Conservation (phyloP, 1,140 invertebrate species). For the Stegodyphus dumicola region DNA sequence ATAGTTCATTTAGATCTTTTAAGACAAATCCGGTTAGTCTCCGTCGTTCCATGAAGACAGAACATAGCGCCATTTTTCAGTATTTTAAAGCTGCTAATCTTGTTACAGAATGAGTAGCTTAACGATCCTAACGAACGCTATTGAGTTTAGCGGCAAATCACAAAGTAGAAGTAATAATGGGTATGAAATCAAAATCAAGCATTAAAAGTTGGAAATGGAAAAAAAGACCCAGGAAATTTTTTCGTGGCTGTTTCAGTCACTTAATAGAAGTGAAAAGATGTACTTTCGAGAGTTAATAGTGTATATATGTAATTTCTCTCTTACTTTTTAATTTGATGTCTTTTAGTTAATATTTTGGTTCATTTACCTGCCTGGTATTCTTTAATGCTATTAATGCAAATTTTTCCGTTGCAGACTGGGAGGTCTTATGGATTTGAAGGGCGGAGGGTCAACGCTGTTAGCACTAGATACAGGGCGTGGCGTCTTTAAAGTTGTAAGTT, state of each 20-base stretch:
- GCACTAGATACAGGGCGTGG: slow-evolving; percentile 1
- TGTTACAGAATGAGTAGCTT: slow-evolving; percentile 44
- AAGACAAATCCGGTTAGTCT: slow-evolving; percentile 30
- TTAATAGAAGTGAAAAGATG: too few species aligned
- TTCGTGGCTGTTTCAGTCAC: too few species aligned
- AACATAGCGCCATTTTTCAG: neutral
- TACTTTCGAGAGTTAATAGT: too few species aligned
- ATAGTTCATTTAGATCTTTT: neutral
- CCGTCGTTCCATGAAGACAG: neutral
- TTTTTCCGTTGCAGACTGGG: slow-evolving; percentile 2
- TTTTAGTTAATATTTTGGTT: too few species aligned
- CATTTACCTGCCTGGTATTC: neutral
- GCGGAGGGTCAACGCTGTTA: slow-evolving; percentile 16
- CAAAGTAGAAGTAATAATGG: too few species aligned
- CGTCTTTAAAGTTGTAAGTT: neutral
- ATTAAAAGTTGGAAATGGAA: too few species aligned
- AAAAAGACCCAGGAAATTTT: too few species aligned
- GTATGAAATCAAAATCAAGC: too few species aligned
- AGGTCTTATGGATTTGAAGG: slow-evolving; percentile 11
- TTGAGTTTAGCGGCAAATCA: neutral
- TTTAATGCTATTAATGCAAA: neutral
- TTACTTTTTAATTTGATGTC: too few species aligned
- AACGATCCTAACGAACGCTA: slow-evolving; percentile 37
- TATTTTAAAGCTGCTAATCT: slow-evolving; percentile 30
- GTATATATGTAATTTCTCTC: too few species aligned